Conservation (phyloP, 2,888 invertebrate species). For the Thelaira solivaga region DNA sequence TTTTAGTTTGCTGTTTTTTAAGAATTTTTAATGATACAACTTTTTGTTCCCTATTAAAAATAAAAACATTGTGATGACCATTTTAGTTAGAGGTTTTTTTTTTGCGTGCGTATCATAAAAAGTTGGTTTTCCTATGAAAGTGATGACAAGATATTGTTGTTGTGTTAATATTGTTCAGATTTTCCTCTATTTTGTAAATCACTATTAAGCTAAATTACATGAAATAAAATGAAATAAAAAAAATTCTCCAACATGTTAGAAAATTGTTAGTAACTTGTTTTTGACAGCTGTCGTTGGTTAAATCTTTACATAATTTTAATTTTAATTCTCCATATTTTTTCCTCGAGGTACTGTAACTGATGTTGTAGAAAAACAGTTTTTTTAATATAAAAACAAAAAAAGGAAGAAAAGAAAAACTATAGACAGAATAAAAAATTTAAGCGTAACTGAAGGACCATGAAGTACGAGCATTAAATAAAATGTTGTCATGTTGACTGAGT, state of each 20-base stretch:
- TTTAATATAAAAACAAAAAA: slow-evolving; percentile 55
- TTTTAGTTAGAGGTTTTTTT: too few relatives aligned
- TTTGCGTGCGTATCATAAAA: too few relatives aligned
- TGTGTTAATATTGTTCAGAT: slow-evolving; percentile 5
- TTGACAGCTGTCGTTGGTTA: slow-evolving; percentile 59
- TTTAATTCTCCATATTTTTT: too few relatives aligned
- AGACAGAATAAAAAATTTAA: too few relatives aligned
- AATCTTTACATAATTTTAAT: slow-evolving; percentile 51
- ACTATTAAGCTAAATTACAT: slow-evolving; percentile 9
- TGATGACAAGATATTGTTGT: slow-evolving; percentile 55
- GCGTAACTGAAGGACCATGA: too few relatives aligned
- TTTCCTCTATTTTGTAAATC: background rate
- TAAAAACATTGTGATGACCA: slow-evolving; percentile 33
- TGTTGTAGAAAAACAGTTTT: slow-evolving; percentile 19
- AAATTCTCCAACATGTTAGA: slow-evolving; percentile 56
- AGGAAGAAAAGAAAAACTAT: background rate
- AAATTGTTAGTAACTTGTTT: slow-evolving; percentile 60
- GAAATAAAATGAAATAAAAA: background rate
- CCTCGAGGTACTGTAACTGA: background rate
- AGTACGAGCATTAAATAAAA: too few relatives aligned
- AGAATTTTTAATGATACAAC: slow-evolving; percentile 37
- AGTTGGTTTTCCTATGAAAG: too few relatives aligned
- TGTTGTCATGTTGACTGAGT: too few relatives aligned
- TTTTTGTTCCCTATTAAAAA: too few relatives aligned
- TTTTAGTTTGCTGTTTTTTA: too few relatives aligned